Conservation (phyloP, 2,888 invertebrate species). For the Dynastes tityus region DNA sequence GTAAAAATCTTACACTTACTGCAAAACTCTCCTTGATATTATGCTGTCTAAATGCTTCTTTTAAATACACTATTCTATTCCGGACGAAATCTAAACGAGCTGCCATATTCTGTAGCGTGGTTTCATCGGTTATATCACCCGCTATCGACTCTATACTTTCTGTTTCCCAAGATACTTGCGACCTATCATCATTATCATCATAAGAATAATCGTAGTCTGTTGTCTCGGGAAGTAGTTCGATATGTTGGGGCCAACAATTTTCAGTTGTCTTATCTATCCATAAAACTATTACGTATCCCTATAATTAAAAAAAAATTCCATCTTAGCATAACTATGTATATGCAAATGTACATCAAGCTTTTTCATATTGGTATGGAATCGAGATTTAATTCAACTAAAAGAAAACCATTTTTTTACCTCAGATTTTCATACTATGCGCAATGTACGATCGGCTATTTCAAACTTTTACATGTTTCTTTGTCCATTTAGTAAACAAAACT, state of each 20-base stretch:
- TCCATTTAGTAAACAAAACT: too few relatives aligned
- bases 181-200: slow-evolving; percentile 69
- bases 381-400: too few relatives aligned
- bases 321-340: too few relatives aligned
- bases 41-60: slow-evolving; percentile 86
- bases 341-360: too few relatives aligned
- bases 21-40: slow-evolving; percentile 83
- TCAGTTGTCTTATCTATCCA: slow-evolving; percentile 92
- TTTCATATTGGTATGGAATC: too few relatives aligned
- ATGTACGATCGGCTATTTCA: too few relatives aligned
- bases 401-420: too few relatives aligned
- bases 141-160: slow-evolving; percentile 77
- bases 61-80: slow-evolving; percentile 72
- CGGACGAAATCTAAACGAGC: slow-evolving; percentile 74
- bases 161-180: slow-evolving; percentile 88
- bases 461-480: too few relatives aligned
- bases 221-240: slow-evolving; percentile 80
- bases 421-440: too few relatives aligned
- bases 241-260: slow-evolving; percentile 91
- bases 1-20: slow-evolving; percentile 65
- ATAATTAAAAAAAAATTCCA: slow-evolving; percentile 45
- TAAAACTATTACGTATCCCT: slow-evolving; percentile 89
- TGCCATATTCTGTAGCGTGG: slow-evolving; percentile 76
- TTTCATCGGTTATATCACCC: slow-evolving; percentile 72
- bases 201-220: slow-evolving; percentile 85